Evolutionary conservation across 2,797 vertebrate species (phyloP).

Genomic region (Gymnopithys bicolor): DNA sequence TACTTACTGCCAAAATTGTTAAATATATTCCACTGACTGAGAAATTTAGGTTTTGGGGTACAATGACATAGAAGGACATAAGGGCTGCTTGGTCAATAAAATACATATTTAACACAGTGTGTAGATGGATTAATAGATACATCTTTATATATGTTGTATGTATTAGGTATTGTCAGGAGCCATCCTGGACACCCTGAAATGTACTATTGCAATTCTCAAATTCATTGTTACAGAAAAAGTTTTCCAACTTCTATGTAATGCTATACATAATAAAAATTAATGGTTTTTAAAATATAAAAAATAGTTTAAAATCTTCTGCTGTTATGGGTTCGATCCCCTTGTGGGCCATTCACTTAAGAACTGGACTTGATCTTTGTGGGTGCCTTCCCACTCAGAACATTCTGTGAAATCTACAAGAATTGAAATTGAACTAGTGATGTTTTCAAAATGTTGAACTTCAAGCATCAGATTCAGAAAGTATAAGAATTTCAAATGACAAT

Average conservation of each 20-base stretch:
- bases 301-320: neutral
- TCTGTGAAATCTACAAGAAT: neutral
- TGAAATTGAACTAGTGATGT: neutral
- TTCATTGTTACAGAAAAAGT: neutral
- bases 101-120: neutral
- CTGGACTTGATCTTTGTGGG: neutral
- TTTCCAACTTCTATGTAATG: neutral
- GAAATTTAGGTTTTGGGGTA: neutral
- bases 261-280: neutral
- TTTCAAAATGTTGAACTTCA: neutral
- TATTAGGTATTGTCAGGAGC: neutral
- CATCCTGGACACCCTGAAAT: fast-evolving
- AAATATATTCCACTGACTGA: neutral
- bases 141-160: neutral
- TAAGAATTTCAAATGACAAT: neutral
- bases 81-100: neutral
- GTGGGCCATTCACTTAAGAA: neutral
- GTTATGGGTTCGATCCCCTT: neutral
- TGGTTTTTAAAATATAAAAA: fast-evolving
- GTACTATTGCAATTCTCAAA: neutral
- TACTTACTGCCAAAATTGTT: neutral
- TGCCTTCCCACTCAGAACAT: neutral
- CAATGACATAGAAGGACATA: neutral
- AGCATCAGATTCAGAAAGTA: neutral
- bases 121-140: neutral